phyloP scores from a whole-genome alignment of 2,797 vertebrate genomes.

The Pagetopsis macropterus region DNA sequence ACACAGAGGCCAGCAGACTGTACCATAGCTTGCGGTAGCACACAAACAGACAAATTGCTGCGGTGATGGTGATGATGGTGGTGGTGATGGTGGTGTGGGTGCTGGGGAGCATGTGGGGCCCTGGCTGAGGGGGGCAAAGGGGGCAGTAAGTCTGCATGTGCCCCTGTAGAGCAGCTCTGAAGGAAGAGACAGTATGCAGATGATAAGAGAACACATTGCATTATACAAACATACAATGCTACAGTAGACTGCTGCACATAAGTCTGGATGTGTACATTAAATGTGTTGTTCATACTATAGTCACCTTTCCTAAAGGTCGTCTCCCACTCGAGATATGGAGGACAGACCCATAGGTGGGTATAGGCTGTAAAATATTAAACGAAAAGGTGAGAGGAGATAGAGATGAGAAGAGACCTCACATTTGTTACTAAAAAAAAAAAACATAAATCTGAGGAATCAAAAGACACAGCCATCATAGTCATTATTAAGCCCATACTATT shows the following conservation, averaged over 20 bases:
- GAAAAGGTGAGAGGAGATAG: background rate
- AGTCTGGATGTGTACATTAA: background rate
- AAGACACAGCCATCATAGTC: no score
- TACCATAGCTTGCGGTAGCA: constrained; percentile 75
- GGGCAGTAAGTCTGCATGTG: constrained; percentile 83
- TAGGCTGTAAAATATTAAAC: constrained; percentile 58
- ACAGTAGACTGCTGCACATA: background rate
- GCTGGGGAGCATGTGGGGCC: constrained; percentile 64
- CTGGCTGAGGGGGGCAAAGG: constrained; percentile 81
- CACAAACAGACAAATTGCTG: constrained; percentile 79
- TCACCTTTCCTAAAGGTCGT: constrained; percentile 77
- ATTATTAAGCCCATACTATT: no score
- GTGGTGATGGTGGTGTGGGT: constrained; percentile 68
- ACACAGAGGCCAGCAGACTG: constrained; percentile 42
- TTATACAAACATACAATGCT: constrained; percentile 1
- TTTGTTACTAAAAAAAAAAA: no score
- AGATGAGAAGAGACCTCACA: background rate
- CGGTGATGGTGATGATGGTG: constrained; percentile 76
- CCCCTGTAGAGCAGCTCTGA: constrained; percentile 75
- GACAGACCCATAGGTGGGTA: constrained; percentile 70
- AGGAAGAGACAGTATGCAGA: constrained; percentile 58
- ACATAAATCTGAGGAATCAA: no score
- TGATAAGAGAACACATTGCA: constrained; percentile 18
- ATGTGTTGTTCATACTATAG: background rate
- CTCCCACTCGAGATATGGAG: constrained; percentile 67